Conservation (phyloP, 2,797 vertebrate species). For the Eidolon dupreanum region DNA sequence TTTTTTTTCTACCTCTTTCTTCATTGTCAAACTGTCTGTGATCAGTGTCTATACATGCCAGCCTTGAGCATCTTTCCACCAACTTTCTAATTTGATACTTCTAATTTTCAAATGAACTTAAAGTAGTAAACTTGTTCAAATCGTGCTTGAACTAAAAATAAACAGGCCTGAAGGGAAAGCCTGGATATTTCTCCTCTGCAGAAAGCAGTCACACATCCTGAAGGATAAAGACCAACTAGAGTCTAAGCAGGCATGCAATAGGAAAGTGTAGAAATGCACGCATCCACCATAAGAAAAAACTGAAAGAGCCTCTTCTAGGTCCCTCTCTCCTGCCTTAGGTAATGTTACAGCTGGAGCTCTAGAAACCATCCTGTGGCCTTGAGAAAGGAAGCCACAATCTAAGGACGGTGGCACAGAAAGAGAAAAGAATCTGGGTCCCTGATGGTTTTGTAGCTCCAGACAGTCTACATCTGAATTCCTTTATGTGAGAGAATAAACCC, state of each 20-base stretch:
- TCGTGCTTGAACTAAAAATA: background rate
- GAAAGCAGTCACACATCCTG: background rate
- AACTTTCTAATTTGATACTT: background rate
- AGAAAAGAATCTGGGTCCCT: background rate
- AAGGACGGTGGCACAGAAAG: background rate
- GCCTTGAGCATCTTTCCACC: background rate
- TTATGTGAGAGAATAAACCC: background rate
- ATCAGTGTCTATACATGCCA: background rate
- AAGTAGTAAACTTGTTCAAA: background rate
- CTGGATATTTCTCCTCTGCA: background rate
- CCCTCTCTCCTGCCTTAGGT: background rate
- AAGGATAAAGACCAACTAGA: background rate
- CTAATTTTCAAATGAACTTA: background rate
- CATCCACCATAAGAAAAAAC: background rate
- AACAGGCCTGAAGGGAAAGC: background rate
- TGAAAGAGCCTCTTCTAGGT: background rate
- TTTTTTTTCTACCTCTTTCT: background rate
- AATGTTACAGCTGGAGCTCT: background rate
- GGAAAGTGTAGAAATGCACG: background rate
- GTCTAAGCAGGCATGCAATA: background rate
- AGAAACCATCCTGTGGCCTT: background rate
- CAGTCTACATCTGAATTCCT: constrained; percentile 48
- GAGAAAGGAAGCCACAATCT: background rate
- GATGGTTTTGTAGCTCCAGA: background rate
- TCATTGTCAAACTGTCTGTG: background rate